Evolutionary conservation across 2,888 invertebrate genomes (phyloP).

Genomic region (Platypus cylindrus): DNA sequence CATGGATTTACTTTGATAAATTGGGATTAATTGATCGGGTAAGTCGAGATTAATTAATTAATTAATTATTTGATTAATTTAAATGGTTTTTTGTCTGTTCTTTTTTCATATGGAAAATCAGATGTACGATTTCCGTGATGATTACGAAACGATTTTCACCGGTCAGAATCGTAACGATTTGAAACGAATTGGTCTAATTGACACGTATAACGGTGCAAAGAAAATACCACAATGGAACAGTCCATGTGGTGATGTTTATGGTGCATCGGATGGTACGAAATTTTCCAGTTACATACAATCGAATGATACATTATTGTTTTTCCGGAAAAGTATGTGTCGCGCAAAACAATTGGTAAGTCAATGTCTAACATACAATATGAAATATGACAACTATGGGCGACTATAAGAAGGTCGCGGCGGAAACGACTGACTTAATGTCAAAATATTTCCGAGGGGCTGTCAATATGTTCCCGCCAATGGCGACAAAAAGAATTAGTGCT

Average conservation of each 20-base stretch:
- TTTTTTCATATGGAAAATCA: constrained; percentile 27
- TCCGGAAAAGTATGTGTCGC: constrained; percentile 73
- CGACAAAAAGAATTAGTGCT: too few species aligned
- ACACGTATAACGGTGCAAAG: constrained; percentile 60
- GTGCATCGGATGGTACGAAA: constrained; percentile 76
- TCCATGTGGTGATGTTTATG: constrained; percentile 62
- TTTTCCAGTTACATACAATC: constrained; percentile 58
- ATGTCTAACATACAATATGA: too few species aligned
- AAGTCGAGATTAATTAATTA: constrained; percentile 30
- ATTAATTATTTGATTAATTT: neutral
- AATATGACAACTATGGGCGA: too few species aligned
- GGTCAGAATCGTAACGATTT: constrained; percentile 47
- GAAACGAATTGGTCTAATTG: constrained; percentile 52
- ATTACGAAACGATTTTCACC: constrained; percentile 66
- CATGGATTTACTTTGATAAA: constrained; percentile 78
- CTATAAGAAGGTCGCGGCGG: too few species aligned
- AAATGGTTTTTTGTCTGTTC: too few species aligned
- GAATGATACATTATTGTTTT: constrained; percentile 62
- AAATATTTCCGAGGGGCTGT: too few species aligned
- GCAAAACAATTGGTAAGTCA: constrained; percentile 62
- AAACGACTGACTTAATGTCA: too few species aligned
- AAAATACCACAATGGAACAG: constrained; percentile 67
- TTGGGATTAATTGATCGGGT: constrained; percentile 81
- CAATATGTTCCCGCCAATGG: too few species aligned
- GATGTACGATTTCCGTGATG: constrained; percentile 79